phyloP scores from a whole-genome alignment of 2,113 vertebrate genomes.

The Neomonachus schauinslandi region DNA sequence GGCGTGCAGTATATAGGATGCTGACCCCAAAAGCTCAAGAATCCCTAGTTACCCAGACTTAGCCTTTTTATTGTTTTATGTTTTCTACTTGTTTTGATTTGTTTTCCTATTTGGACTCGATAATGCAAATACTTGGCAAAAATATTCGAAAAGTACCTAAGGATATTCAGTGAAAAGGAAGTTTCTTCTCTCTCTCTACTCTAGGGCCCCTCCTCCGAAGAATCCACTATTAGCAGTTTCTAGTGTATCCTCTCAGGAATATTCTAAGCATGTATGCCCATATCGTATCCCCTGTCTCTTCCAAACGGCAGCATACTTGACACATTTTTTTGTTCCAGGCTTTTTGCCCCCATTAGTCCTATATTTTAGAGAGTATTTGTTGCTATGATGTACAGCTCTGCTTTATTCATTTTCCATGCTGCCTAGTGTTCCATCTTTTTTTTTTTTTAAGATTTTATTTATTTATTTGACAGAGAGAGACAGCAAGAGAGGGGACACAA shows the following conservation, averaged over 20 bases:
- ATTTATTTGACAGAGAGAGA: no score
- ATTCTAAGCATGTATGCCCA: not conserved
- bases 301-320: not conserved
- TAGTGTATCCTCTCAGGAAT: not conserved
- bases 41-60: not conserved
- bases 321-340: not conserved
- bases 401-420: not conserved
- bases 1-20: not conserved
- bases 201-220: not conserved
- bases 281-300: not conserved
- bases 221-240: not conserved
- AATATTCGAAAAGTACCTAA: not conserved
- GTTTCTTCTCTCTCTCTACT: not conserved
- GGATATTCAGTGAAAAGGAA: not conserved
- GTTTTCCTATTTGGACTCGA: not conserved
- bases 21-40: not conserved
- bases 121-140: not conserved
- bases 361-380: constrained; percentile 17
- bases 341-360: not conserved
- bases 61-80: not conserved
- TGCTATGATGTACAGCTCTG: not conserved
- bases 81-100: not conserved
- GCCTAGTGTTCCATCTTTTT: not conserved
- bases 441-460: no score
- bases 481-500: no score